Conservation (phyloP, 1,140 invertebrate genomes). For the Cotesia vestalis region DNA sequence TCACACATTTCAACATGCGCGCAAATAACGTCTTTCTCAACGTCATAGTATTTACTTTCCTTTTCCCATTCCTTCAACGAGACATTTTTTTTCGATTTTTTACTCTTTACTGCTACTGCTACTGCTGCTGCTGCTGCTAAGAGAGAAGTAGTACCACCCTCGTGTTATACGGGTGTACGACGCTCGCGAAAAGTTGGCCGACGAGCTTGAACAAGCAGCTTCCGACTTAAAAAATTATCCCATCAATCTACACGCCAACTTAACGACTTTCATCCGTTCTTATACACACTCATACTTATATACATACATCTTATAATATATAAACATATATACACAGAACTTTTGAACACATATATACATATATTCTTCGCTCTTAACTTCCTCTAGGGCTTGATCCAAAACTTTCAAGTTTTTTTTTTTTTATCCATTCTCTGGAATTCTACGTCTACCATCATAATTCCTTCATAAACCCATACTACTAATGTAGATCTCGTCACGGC, state of each 20-base stretch:
- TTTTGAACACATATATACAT: neutral
- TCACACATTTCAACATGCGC: too few relatives aligned
- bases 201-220: constrained; percentile 33
- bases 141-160: too few relatives aligned
- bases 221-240: constrained; percentile 34
- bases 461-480: too few relatives aligned
- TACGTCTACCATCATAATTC: too few relatives aligned
- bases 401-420: neutral
- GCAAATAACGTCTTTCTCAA: too few relatives aligned
- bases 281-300: neutral
- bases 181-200: constrained; percentile 22
- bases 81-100: neutral
- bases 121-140: neutral
- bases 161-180: constrained; percentile 3
- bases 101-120: neutral
- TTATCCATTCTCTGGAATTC: neutral
- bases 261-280: constrained; percentile 32
- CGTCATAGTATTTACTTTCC: neutral
- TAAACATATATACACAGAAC: neutral
- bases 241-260: constrained; percentile 34
- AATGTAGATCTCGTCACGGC: constrained; percentile 25
- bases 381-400: neutral
- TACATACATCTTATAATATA: neutral
- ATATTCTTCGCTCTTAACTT: too few relatives aligned
- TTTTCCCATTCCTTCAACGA: constrained; percentile 14